Base-by-base conservation (phyloP, 2,888 invertebrate species). In the Leptopterna dolabrata region DNA sequence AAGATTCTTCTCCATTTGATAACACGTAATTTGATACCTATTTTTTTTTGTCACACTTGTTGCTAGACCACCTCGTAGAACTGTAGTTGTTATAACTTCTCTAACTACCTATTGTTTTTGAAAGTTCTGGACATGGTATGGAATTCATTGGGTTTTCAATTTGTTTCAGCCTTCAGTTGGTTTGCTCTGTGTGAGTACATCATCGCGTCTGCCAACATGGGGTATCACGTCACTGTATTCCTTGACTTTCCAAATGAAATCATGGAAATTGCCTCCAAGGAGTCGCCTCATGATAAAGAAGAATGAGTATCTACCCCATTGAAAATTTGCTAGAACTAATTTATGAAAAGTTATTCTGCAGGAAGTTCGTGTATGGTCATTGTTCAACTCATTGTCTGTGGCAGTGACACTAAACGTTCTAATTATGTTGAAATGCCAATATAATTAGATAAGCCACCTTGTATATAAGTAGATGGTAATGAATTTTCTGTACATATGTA, bases 151-250 rank as follows among this genome's bases (percentile, higher is more conserved):
- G n/a, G n/a, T n/a, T 63, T 24, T 19, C 7, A 2, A 55, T 55
- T 63, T 19, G 63, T 81, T 83, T 0, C 93, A 98, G 98, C 98
- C 76, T 98, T 98, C 93, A 98, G 97, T 91, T 96, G 96, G 95
- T 98, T 98, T 93, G 97, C 98, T 0, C 94, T 97, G 87, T 97
- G 97, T 92, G 98, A 98, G 92, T 98, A 98, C 92, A 94, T 97
- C 91, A 95, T 98, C 91, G 97, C 98, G 87, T 95, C 96, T 86
- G 95, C 96, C 90, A 98, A 98, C 92, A 98, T 98, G 97, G 95
- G 95, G 88, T 98, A 97, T 93, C 98, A 98, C 91, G 95, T 96
- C 89, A 95, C 97, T 55, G 96, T 97, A 86, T 95, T 97, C 88
- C 93, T 95, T 91, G 97, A 98, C 92, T 96, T 98, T 92, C 96